These are phyloP conservation scores for Pionites leucogaster DNA, from an alignment of 2,113 vertebrate species.

Conservation along the genomic window DNA sequence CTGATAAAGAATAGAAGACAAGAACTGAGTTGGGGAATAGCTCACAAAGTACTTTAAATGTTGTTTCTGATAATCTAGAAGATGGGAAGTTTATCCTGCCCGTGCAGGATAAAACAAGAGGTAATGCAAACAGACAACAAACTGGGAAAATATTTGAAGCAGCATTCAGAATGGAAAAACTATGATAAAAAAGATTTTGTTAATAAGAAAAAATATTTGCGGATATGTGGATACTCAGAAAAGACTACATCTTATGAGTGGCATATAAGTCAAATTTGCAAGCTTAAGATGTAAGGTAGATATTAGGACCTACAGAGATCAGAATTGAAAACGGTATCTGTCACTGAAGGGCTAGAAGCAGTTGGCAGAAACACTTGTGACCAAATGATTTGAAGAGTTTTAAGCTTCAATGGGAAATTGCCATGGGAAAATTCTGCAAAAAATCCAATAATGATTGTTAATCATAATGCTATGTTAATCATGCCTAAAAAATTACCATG, in stretches of 20 bases:
- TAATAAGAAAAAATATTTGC: neutral
- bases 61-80: neutral
- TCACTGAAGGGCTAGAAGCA: neutral
- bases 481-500: neutral
- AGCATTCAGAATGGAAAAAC: neutral
- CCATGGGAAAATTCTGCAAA: neutral
- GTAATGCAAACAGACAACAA: neutral
- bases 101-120: neutral
- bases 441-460: neutral
- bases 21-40: neutral
- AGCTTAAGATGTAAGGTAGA: neutral
- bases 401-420: neutral
- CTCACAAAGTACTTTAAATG: neutral
- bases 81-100: neutral
- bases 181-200: neutral
- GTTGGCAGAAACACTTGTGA: neutral
- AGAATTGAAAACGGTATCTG: neutral
- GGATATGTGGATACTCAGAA: neutral
- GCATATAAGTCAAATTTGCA: neutral
- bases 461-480: neutral
- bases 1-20: neutral
- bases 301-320: neutral
- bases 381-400: neutral
- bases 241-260: neutral
- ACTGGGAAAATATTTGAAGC: neutral